These are phyloP conservation scores for Archips xylosteana DNA, from an alignment of 2,888 invertebrate genomes.

Conservation along the genomic window DNA sequence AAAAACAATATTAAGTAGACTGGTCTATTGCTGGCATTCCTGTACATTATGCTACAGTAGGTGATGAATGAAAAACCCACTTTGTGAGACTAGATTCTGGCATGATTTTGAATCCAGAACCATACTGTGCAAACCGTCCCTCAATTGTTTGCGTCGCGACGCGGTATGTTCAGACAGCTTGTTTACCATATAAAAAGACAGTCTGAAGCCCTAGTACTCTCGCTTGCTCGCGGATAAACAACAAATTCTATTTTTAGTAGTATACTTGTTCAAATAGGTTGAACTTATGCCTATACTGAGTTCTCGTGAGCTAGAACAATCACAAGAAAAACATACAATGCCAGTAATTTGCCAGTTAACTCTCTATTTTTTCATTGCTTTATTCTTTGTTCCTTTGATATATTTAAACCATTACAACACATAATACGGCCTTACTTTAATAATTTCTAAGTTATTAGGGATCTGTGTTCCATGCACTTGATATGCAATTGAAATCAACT, in stretches of 20 bases:
- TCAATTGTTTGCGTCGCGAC: not conserved
- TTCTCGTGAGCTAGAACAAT: too few species aligned
- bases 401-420: not conserved
- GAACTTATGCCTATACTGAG: too few species aligned
- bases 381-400: not conserved
- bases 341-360: not conserved
- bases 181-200: too few species aligned
- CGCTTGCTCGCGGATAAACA: too few species aligned
- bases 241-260: too few species aligned
- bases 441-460: slow-evolving; percentile 11
- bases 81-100: not conserved
- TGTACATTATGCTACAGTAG: not conserved
- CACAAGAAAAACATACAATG: too few species aligned
- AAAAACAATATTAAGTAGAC: slow-evolving; percentile 18
- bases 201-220: too few species aligned
- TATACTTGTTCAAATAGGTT: too few species aligned
- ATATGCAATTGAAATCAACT: slow-evolving; percentile 39
- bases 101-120: not conserved
- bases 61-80: not conserved
- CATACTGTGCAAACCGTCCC: not conserved
- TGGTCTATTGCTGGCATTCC: not conserved
- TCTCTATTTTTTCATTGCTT: slow-evolving; percentile 8
- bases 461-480: slow-evolving; percentile 24
- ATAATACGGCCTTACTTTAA: not conserved
- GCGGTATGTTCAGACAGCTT: too few species aligned